phyloP scores from a whole-genome alignment of 2,888 invertebrate genomes.

The Caenorhabditis sulstoni region DNA sequence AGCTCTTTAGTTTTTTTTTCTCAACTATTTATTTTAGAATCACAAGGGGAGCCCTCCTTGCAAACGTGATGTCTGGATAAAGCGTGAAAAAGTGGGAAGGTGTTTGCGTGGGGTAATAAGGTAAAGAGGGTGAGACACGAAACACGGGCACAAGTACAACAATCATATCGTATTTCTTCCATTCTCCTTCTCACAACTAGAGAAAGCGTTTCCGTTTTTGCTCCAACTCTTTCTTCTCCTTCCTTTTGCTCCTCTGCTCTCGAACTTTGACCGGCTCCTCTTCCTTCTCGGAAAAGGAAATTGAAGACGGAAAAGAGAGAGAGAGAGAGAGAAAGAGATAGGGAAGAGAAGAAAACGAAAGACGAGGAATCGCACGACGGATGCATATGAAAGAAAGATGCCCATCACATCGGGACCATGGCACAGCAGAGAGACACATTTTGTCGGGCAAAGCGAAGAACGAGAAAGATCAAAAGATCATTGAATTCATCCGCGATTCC shows the following conservation, averaged over 20 bases:
- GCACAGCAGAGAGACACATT: too few species aligned
- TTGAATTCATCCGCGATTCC: background rate
- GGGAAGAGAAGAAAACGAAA: background rate
- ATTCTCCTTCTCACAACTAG: too few species aligned
- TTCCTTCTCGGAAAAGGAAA: conserved; percentile 6
- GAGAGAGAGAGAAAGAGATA: background rate
- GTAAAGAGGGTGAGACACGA: too few species aligned
- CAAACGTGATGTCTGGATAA: conserved; percentile 9
- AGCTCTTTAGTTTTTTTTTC: too few species aligned
- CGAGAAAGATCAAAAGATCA: conserved; percentile 33
- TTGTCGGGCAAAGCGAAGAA: background rate
- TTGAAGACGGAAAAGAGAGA: too few species aligned
- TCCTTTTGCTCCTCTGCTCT: background rate
- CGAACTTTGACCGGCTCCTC: conserved; percentile 4
- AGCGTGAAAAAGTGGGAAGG: background rate
- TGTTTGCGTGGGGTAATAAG: background rate
- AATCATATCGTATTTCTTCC: too few species aligned
- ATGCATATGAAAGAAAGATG: too few species aligned
- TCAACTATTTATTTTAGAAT: too few species aligned
- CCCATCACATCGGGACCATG: too few species aligned
- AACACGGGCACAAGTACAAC: too few species aligned
- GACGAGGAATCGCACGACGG: background rate
- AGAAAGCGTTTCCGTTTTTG: too few species aligned
- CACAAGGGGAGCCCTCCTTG: too few species aligned
- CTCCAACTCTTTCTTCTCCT: background rate